phyloP scores from a whole-genome alignment of 1,140 invertebrate genomes.

The Trichonephila inaurata region DNA sequence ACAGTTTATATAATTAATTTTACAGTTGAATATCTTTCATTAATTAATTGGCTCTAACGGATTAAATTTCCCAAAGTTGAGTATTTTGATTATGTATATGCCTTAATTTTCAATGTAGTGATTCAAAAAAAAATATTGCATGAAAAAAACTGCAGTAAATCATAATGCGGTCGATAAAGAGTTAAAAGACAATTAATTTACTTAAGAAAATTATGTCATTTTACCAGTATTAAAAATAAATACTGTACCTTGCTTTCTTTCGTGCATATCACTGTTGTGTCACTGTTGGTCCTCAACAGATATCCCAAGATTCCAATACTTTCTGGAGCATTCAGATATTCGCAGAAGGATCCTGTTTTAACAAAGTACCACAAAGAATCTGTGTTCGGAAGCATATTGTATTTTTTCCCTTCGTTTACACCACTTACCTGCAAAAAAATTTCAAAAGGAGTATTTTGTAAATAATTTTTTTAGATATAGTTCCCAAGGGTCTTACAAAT shows the following conservation, averaged over 20 bases:
- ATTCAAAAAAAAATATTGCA: no score
- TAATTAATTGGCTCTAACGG: no score
- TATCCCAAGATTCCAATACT: constrained; percentile 48
- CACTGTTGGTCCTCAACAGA: neutral
- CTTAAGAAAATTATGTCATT: neutral
- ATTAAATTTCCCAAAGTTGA: no score
- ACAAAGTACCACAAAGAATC: constrained; percentile 46
- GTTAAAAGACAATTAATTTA: no score
- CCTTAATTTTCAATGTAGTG: no score
- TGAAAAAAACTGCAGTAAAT: no score
- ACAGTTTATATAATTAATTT: no score
- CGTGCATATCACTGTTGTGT: neutral
- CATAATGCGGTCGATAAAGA: no score
- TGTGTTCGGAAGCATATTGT: constrained; percentile 4
- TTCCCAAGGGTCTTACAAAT: neutral
- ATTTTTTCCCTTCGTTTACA: neutral
- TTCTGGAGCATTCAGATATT: neutral
- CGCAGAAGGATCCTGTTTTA: neutral
- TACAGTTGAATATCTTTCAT: no score
- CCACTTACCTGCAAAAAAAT: neutral
- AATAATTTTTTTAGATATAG: neutral
- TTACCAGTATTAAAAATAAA: neutral
- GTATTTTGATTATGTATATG: no score
- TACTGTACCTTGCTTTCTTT: constrained; percentile 21
- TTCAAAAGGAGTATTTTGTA: neutral